These are phyloP conservation scores for Odobenus rosmarus DNA, from an alignment of 2,113 vertebrate genomes.

Conservation along the genomic window DNA sequence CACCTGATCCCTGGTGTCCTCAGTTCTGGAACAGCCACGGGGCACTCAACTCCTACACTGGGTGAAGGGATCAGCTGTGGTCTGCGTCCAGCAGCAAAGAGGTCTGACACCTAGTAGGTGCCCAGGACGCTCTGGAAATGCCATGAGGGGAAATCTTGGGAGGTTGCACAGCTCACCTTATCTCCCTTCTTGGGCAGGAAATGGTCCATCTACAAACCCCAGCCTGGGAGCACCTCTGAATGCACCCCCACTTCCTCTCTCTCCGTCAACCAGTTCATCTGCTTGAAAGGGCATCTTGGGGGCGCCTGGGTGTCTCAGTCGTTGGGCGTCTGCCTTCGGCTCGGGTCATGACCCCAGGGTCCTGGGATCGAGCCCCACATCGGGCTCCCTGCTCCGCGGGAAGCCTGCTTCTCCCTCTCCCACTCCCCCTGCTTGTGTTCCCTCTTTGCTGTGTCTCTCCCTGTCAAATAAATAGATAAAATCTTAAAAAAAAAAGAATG, in stretches of 20 bases:
- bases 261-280: background rate
- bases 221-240: background rate
- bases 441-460: too few relatives aligned
- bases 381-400: too few relatives aligned
- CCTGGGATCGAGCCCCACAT: too few relatives aligned
- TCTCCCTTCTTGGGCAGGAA: background rate
- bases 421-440: too few relatives aligned
- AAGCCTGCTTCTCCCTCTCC: too few relatives aligned
- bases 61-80: background rate
- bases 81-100: background rate
- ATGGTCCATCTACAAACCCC: background rate
- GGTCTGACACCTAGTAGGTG: background rate
- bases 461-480: too few relatives aligned
- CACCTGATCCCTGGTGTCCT: background rate
- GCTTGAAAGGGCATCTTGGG: background rate
- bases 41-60: background rate
- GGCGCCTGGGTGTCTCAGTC: too few relatives aligned
- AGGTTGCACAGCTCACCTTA: background rate
- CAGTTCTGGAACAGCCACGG: background rate
- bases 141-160: background rate
- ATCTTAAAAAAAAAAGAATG: background rate
- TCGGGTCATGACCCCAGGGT: too few relatives aligned
- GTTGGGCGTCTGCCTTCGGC: too few relatives aligned
- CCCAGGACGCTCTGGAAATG: background rate
- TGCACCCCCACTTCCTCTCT: background rate